These are phyloP conservation scores for Nansenia antarctica DNA, from an alignment of 2,113 vertebrate genomes.

Conservation along the genomic window DNA sequence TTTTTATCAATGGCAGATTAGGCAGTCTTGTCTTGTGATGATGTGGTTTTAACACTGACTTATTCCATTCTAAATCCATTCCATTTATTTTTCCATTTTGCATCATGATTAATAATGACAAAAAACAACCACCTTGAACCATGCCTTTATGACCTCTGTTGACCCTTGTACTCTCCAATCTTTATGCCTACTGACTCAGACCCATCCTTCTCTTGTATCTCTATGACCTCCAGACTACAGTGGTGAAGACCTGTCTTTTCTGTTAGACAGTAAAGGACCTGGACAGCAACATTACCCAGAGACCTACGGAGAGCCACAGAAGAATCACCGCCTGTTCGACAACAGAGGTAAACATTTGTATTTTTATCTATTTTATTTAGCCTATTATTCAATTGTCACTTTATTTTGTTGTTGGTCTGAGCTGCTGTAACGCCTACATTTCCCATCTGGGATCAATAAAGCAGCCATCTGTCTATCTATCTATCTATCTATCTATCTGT, in stretches of 20 bases:
- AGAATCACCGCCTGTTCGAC: slow-evolving; percentile 49
- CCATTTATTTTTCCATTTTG: neutral
- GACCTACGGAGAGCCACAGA: slow-evolving; percentile 57
- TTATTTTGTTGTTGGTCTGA: no score
- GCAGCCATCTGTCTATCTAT: no score
- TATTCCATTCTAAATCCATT: neutral
- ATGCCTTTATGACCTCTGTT: neutral
- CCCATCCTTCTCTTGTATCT: slow-evolving; percentile 38
- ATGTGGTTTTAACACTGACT: neutral
- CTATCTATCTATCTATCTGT: no score
- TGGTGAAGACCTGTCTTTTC: slow-evolving; percentile 82
- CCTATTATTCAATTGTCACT: no score
- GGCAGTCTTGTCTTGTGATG: neutral
- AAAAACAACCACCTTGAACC: no score
- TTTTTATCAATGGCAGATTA: neutral
- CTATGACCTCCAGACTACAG: slow-evolving; percentile 72
- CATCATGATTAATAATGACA: neutral
- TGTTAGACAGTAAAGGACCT: slow-evolving; percentile 74
- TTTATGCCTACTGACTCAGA: slow-evolving; percentile 19
- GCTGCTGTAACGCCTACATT: no score
- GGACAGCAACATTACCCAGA: slow-evolving; percentile 65
- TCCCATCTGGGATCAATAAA: no score
- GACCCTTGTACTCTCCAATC: neutral
- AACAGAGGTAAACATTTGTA: slow-evolving; percentile 69
- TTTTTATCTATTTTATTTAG: no score